These are phyloP conservation scores for Alexandromys oeconomus DNA, from an alignment of 2,797 vertebrate species.

Conservation along the genomic window DNA sequence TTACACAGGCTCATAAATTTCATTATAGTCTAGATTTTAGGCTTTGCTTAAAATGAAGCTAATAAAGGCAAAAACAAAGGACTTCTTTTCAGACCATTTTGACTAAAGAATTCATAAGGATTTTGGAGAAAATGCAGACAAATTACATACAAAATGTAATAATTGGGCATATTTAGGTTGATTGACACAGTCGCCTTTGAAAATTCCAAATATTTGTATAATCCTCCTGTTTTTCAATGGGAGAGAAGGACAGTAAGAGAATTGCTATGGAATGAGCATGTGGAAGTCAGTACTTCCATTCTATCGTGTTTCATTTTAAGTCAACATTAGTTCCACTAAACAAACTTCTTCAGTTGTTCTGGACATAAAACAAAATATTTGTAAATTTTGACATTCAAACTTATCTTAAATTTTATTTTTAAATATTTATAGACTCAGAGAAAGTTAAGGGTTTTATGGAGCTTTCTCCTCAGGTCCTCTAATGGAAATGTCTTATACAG, in stretches of 20 bases:
- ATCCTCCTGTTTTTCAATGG: not conserved
- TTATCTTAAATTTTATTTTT: conserved; percentile 1
- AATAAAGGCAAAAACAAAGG: conserved; percentile 22
- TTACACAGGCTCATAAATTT: not conserved
- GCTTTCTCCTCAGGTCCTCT: not conserved
- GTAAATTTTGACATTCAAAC: not conserved
- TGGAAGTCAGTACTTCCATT: not conserved
- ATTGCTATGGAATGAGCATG: not conserved
- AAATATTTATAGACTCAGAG: not conserved
- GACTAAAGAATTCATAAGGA: not conserved
- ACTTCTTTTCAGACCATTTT: not conserved
- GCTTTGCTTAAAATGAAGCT: not conserved
- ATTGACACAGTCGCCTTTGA: not conserved
- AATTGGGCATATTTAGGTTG: not conserved
- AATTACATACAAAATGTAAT: not conserved
- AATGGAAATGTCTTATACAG: not conserved
- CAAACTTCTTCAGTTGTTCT: not conserved
- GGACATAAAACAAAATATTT: not conserved
- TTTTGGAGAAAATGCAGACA: conserved; percentile 14
- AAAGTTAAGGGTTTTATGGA: not conserved
- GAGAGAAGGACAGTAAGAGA: not conserved
- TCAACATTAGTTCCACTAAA: not conserved
- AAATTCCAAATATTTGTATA: not conserved
- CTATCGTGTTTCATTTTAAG: not conserved
- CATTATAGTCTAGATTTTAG: not conserved